phyloP scores from a whole-genome alignment of 2,797 vertebrate genomes.

The Acomys russatus region DNA sequence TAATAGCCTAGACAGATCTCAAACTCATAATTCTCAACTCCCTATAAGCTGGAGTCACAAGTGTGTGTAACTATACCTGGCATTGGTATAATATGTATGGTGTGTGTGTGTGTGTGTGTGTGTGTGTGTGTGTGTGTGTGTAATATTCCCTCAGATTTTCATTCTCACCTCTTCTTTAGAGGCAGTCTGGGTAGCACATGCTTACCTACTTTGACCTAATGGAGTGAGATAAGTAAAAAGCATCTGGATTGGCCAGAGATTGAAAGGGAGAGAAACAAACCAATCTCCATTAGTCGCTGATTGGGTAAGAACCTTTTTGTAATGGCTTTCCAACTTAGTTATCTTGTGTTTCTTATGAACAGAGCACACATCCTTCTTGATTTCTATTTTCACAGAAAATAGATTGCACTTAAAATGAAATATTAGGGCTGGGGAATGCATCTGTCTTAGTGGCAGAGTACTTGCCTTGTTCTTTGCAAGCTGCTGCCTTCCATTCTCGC shows the following conservation, averaged over 20 bases:
- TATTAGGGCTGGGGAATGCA: not conserved
- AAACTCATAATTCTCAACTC: not conserved
- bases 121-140: not conserved
- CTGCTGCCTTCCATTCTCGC: not conserved
- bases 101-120: not conserved
- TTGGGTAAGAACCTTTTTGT: conserved; percentile 54
- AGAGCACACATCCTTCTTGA: conserved; percentile 11
- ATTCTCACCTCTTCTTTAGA: conserved; percentile 48
- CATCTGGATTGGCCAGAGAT: conserved; percentile 22
- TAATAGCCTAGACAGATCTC: not conserved
- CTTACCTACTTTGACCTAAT: conserved; percentile 53
- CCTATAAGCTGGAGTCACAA: not conserved
- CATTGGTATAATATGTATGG: not conserved
- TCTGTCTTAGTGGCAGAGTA: not conserved
- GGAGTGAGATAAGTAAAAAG: conserved; percentile 35
- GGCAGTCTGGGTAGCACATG: conserved; percentile 31
- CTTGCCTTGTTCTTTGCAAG: not conserved
- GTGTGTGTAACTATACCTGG: not conserved
- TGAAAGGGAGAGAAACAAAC: conserved; percentile 64
- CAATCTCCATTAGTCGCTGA: conserved; percentile 42
- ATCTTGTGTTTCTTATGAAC: conserved; percentile 32
- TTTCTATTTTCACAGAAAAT: conserved; percentile 60
- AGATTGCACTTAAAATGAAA: conserved; percentile 55
- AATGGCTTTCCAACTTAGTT: conserved; percentile 29
- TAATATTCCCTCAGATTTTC: conserved; percentile 28